Conservation (phyloP, 2,888 invertebrate species). For the Brachyptera putata region DNA sequence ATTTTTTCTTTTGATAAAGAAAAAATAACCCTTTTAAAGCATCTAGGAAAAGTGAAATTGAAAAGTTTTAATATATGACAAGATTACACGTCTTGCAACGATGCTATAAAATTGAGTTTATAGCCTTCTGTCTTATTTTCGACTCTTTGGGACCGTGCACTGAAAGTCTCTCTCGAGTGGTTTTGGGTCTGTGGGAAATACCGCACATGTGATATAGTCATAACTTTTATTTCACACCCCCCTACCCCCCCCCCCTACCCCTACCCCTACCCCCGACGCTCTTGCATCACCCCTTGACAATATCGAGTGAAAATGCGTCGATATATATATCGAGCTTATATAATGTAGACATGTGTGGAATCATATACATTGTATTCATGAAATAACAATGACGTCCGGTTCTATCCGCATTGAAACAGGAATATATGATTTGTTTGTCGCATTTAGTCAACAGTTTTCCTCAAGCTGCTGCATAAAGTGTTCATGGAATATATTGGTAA, state of each 20-base stretch:
- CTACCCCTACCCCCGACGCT: not conserved
- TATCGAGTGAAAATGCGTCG: too few species aligned
- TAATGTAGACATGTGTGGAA: too few species aligned
- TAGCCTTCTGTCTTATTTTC: not conserved
- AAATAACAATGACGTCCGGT: too few species aligned
- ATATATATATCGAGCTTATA: too few species aligned
- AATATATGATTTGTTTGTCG: too few species aligned
- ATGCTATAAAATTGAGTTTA: slow-evolving; percentile 10
- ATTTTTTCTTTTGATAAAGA: not conserved
- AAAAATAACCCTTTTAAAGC: too few species aligned
- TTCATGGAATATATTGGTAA: too few species aligned
- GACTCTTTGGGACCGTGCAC: not conserved
- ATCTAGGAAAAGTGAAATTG: slow-evolving; percentile 5
- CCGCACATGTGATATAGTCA: slow-evolving; percentile 9
- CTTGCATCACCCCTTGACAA: too few species aligned
- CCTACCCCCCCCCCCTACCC: not conserved
- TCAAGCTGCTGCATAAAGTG: too few species aligned
- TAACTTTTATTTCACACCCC: not conserved
- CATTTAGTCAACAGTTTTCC: too few species aligned
- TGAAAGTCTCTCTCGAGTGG: not conserved
- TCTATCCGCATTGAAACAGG: too few species aligned
- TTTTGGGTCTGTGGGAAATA: not conserved
- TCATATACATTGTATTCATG: too few species aligned
- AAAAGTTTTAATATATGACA: slow-evolving; percentile 10
- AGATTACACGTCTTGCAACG: slow-evolving; percentile 5